Evolutionary conservation across 2,113 vertebrate species (phyloP).

Genomic region (Paedocypris sp.): DNA sequence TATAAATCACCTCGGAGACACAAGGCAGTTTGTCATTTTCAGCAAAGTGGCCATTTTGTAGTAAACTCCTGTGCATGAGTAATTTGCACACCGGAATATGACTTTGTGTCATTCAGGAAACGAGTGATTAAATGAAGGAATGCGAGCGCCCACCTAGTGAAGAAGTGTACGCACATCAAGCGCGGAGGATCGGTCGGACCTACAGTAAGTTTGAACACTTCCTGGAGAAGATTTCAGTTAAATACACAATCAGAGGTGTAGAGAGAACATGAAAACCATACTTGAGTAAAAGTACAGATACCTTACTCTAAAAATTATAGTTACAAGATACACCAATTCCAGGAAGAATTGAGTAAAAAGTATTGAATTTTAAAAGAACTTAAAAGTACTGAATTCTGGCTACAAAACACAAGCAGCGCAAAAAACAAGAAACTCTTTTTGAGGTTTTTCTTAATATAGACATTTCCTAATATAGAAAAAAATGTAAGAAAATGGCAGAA

Average conservation of each 20-base stretch:
- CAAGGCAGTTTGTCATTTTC: conserved; percentile 24
- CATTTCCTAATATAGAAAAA: no score
- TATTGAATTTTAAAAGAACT: no score
- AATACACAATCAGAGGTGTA: conserved; percentile 5
- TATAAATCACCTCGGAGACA: conserved; percentile 24
- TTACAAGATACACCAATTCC: no score
- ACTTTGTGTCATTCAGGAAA: not conserved
- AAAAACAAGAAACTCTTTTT: no score
- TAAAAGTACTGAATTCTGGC: no score
- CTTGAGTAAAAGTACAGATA: no score
- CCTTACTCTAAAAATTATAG: no score
- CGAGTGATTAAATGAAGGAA: conserved; percentile 19
- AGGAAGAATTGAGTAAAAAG: no score
- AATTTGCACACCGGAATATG: conserved; percentile 34
- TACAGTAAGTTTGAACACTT: not conserved
- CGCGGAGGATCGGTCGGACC: not conserved
- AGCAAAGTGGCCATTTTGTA: conserved; percentile 34
- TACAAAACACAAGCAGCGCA: no score
- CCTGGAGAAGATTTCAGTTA: not conserved
- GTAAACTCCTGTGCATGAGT: conserved; percentile 27
- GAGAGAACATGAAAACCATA: no score
- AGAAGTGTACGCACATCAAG: not conserved
- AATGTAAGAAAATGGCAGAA: no score
- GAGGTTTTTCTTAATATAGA: no score
- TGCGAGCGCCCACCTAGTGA: not conserved